A percentile compares a stretch with the other conserved stretches of the same genome.
Evolutionary conservation across 2,888 invertebrate species (phyloP).

Genomic region (Cantharis rustica): DNA sequence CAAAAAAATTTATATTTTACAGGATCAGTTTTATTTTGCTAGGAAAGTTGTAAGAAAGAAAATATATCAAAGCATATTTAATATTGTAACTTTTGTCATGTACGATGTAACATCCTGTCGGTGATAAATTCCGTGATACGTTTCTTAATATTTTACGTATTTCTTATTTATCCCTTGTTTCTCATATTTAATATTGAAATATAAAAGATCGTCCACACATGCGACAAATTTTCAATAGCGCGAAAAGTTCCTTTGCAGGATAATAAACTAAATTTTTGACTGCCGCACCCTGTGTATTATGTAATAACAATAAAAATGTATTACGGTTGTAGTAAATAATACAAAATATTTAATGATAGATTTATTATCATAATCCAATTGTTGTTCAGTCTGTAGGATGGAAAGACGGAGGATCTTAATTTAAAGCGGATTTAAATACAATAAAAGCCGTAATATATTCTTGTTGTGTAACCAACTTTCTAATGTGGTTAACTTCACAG

Average conservation of each 20-base stretch:
- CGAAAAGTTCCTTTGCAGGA: not conserved
- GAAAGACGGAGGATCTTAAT: not conserved
- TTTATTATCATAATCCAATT: not conserved
- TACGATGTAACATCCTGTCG: not conserved
- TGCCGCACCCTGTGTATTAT: not conserved
- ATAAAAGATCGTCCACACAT: not conserved
- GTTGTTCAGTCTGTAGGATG: not conserved
- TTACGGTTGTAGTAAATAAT: not conserved
- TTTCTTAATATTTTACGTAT: not conserved
- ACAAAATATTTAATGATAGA: not conserved
- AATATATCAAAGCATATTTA: not conserved
- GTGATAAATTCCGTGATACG: not conserved
- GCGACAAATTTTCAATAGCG: not conserved
- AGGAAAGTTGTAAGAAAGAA: not conserved
- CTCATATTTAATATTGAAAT: not conserved
- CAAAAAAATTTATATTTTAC: not conserved
- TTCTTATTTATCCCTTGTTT: slow-evolving; percentile 1
- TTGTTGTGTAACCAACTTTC: not conserved
- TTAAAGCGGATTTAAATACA: not conserved
- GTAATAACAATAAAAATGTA: not conserved
- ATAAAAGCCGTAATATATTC: not conserved
- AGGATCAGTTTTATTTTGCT: not conserved
- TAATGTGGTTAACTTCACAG: not conserved
- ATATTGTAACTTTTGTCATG: not conserved
- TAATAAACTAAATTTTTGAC: not conserved